Evolutionary conservation across 1,140 invertebrate genomes (phyloP), one percentile per base, ranked within the genome.

Genomic region (Heliconius hewitsoni): DNA sequence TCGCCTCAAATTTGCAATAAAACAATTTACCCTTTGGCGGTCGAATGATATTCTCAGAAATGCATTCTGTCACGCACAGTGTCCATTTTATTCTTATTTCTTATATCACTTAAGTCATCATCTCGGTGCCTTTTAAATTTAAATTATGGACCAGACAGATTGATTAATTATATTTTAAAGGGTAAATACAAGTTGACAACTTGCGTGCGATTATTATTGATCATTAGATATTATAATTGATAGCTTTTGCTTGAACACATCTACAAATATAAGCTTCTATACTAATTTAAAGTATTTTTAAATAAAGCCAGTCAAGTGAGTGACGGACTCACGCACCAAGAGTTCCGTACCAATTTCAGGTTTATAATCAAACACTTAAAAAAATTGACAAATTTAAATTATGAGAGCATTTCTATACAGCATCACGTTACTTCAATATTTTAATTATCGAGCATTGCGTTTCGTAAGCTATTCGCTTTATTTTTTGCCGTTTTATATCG

Each of bases 81-180:
- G 60, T 57, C 71, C 72, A 71, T 71, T 73, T 60, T 50, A n/a
- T 71, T 79, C 30, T 77, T 79, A 46, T 75, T 76, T 77, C 60
- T 66, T 66, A 66, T 66, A 66, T 66, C 70, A 66, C 42, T 52
- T 52, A 70, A 79, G 57, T 70, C 60, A 66, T 30, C 73, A 75
- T 75, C 74, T 57, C 34, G 74, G 71, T 75, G 71, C 77, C 34
- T 50, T 81, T 77, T 79, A 79, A 79, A 79, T 70, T 74, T 79
- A 76, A 76, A 76, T 76, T 76, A 19, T 42, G 60, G 16, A 66
- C 74, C 57, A 76, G 74, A 76, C 74, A 55, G n/a, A 76, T 76
- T 76, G 74, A 76, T 76, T 57, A 34, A 39, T 76, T 66, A 66
- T 66, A 76, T 66, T 76, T 34, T 66, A 52, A 74, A 74, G 46